A percentile compares a stretch with the other conserved stretches of the same genome.
These are phyloP conservation scores for Taxidea taxus DNA, from an alignment of 2,113 vertebrate species.

Conservation along the genomic window DNA sequence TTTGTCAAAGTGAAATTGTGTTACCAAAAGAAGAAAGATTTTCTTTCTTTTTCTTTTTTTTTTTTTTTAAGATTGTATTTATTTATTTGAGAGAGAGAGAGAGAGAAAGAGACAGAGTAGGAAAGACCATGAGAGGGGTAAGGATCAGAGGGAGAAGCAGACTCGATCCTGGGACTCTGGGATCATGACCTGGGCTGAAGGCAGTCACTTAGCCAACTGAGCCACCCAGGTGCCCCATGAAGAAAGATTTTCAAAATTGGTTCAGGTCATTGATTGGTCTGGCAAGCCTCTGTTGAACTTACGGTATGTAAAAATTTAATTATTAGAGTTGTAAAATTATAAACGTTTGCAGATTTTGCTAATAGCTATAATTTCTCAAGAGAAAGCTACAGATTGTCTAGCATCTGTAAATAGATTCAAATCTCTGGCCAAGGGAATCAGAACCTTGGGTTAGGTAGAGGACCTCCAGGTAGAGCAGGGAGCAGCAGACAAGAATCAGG, in stretches of 20 bases:
- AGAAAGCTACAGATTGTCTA: not conserved
- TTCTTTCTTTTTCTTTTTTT: not conserved
- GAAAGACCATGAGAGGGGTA: too few species aligned
- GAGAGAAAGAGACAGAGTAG: too few species aligned
- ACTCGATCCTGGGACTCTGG: too few species aligned
- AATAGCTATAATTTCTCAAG: not conserved
- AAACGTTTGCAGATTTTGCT: not conserved
- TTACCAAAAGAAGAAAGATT: not conserved
- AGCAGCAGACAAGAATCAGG: not conserved
- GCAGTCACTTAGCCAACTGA: too few species aligned
- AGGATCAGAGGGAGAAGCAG: too few species aligned
- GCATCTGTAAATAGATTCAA: constrained; percentile 8
- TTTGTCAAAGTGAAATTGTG: not conserved
- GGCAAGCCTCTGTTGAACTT: not conserved
- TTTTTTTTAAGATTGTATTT: too few species aligned
- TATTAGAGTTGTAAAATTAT: not conserved
- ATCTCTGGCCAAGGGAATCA: not conserved
- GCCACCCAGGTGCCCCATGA: too few species aligned
- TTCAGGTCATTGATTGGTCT: not conserved
- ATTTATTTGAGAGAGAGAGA: too few species aligned
- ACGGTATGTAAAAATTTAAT: not conserved
- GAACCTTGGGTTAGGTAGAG: not conserved
- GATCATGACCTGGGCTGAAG: too few species aligned
- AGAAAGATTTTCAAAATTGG: not conserved
- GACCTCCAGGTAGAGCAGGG: not conserved